Percentiles rank a stretch among this genome's conserved stretches.
These are phyloP conservation scores for Chlorops oryzae DNA, from an alignment of 1,140 invertebrate genomes.

Conservation along the genomic window DNA sequence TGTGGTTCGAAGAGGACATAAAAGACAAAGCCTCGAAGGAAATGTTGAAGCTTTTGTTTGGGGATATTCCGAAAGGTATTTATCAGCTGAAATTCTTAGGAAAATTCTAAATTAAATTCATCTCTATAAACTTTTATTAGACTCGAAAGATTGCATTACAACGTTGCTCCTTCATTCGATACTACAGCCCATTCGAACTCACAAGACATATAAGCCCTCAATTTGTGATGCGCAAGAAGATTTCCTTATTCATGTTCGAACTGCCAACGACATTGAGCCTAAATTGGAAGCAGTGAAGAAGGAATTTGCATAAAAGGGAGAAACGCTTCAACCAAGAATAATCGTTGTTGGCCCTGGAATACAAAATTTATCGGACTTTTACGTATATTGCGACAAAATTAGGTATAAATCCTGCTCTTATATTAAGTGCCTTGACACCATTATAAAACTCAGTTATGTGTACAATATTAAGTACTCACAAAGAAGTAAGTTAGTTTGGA, in stretches of 20 bases:
- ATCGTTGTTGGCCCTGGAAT: background rate
- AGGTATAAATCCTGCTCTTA: background rate
- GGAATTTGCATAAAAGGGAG: background rate
- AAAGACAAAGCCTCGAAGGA: conserved; percentile 3
- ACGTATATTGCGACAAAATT: background rate
- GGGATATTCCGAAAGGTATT: background rate
- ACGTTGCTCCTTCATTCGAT: too few relatives aligned
- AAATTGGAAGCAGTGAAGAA: background rate
- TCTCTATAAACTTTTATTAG: too few relatives aligned
- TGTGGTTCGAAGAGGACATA: background rate
- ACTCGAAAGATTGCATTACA: too few relatives aligned
- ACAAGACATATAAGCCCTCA: too few relatives aligned
- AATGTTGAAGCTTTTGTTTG: background rate
- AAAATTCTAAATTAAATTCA: too few relatives aligned
- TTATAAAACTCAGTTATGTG: background rate
- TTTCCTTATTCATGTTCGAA: too few relatives aligned
- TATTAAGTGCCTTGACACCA: background rate
- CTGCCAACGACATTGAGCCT: too few relatives aligned
- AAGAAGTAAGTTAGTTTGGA: background rate
- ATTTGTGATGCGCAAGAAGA: too few relatives aligned
- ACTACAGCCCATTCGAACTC: too few relatives aligned
- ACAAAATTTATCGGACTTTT: background rate
- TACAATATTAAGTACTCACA: background rate
- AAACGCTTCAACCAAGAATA: background rate
- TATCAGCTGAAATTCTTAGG: too few relatives aligned